Base-by-base conservation (phyloP, 2,113 vertebrate genomes). In the Cathartes aura region DNA sequence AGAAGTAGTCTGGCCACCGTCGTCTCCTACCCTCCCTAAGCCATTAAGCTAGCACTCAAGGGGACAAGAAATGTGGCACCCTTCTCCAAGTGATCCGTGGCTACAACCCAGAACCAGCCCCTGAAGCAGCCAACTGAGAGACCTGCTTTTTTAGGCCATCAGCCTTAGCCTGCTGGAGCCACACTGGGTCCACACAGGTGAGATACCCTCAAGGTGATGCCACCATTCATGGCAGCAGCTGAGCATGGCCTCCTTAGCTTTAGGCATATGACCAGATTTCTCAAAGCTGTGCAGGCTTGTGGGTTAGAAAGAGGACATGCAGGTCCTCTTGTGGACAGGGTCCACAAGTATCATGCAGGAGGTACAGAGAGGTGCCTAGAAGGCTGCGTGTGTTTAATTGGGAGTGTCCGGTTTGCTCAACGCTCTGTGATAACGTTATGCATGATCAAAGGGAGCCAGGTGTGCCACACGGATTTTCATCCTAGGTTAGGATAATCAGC, bases 371-470 rank as follows among this genome's bases (percentile, higher is more conserved):
- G 19, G 32, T 79, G 56, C 78, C 78, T 48, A 8, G 56, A 87
- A 74, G 73, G 68, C 64, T 1, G 0, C 19, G 10, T 47, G 48
- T 43, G 15, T 62, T 95, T 70, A 56, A 27, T 7, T 48, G 79
- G 67, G 79, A 93, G 63, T 26, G 42, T 36, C 78, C 14, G 1
- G 36, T 70, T 84, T 87, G 87, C 71, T 38, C 18, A 71, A 43
- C 0, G 0, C 42, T 58, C 53, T 11, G 0, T 11, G 20, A 30
- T 17, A 36, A 36, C 0, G 2, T 74, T 59, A 9, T 1, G 29
- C 22, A 4, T 29, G 55, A 82, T 24, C 88, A 82, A 75, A 68
- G 52, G n/a, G 26, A 94, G 38, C 29, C 50, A 32, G 34, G 66
- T 60, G 36, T 93, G 79, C 87, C 26, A 27, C 29, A 3, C 0